Evolutionary conservation across 2,888 invertebrate species (phyloP).

Genomic region (Apomyelois bistriatella): DNA sequence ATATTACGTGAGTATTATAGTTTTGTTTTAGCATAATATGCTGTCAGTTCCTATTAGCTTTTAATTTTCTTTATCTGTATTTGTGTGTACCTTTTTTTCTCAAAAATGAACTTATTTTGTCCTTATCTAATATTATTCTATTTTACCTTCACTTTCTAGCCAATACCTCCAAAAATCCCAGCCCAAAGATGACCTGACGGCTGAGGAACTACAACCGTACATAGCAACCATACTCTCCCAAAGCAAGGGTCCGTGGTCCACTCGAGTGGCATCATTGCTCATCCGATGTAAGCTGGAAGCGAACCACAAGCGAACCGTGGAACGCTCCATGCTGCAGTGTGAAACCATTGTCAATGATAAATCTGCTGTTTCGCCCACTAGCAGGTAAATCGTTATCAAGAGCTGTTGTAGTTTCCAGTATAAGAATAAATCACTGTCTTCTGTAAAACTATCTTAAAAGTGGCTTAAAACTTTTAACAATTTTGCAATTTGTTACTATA

Average conservation of each 20-base stretch:
- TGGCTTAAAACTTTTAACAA: too few species aligned
- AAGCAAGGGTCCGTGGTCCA: slow-evolving; percentile 86
- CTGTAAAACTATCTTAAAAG: too few species aligned
- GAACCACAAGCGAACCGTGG: slow-evolving; percentile 88
- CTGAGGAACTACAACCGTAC: slow-evolving; percentile 91
- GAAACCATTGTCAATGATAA: slow-evolving; percentile 86
- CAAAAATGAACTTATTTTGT: too few species aligned
- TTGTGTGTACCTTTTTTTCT: too few species aligned
- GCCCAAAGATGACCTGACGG: slow-evolving; percentile 88
- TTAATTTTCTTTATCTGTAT: too few species aligned
- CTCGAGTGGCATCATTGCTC: slow-evolving; percentile 87
- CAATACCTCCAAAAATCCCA: slow-evolving; percentile 86
- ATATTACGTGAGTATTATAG: too few species aligned
- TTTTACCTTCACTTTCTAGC: slow-evolving; percentile 53
- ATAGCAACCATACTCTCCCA: slow-evolving; percentile 82
- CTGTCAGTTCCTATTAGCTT: too few species aligned
- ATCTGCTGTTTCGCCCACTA: slow-evolving; percentile 40
- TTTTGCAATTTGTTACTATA: too few species aligned
- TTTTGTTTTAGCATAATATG: too few species aligned
- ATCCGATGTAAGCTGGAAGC: slow-evolving; percentile 89
- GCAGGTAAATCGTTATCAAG: slow-evolving; percentile 37
- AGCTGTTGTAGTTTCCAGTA: too few species aligned
- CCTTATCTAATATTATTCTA: too few species aligned
- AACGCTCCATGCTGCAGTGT: slow-evolving; percentile 92
- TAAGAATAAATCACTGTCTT: too few species aligned